Evolutionary conservation across 2,888 invertebrate genomes (phyloP).

Genomic region (Oscheius sp.): DNA sequence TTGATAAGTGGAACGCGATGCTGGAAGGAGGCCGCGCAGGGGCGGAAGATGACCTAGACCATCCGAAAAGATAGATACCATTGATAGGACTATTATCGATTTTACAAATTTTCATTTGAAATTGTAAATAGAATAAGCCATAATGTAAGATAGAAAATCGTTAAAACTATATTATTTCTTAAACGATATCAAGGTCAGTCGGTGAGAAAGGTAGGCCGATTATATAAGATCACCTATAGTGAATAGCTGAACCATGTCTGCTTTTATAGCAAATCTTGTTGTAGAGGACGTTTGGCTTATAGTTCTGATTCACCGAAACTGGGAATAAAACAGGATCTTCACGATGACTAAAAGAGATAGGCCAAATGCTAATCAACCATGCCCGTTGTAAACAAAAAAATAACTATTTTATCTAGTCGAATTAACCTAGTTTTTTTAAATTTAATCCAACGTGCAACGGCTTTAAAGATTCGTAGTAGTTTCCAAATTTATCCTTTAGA

Average conservation of each 20-base stretch:
- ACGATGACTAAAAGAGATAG: constrained; percentile 22
- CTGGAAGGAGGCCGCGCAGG: constrained; percentile 34
- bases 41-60: constrained; percentile 32
- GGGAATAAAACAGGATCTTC: constrained; percentile 8
- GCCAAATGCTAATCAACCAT: background rate
- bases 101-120: background rate
- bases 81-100: constrained; percentile 18
- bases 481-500: background rate
- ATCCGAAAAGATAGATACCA: constrained; percentile 19
- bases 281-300: constrained; percentile 7
- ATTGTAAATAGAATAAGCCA: too few species aligned
- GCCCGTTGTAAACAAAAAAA: too few species aligned
- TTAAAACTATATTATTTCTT: background rate
- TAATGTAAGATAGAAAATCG: too few species aligned
- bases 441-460: background rate
- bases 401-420: too few species aligned
- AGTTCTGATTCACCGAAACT: constrained; percentile 16
- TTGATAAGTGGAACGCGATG: constrained; percentile 33
- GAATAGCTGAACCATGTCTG: constrained; percentile 9
- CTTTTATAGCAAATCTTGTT: constrained; percentile 8
- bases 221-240: background rate
- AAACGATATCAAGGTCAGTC: background rate
- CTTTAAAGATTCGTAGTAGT: background rate
- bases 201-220: background rate
- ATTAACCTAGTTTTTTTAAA: background rate